These are phyloP conservation scores for Cremastinae sp. DNA, from an alignment of 2,888 invertebrate species.

Conservation along the genomic window DNA sequence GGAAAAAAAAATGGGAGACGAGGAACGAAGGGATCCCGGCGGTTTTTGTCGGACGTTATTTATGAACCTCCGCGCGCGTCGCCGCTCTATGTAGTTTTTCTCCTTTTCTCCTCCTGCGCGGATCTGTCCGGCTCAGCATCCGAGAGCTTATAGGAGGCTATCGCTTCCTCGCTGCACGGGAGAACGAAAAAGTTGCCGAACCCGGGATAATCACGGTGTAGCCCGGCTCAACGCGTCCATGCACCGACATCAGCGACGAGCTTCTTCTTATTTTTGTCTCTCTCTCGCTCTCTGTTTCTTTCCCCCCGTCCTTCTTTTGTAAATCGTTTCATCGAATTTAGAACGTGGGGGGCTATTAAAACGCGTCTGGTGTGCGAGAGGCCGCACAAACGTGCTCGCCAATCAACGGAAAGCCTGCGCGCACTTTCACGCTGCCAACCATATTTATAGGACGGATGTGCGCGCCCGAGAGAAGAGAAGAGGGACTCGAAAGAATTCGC, in stretches of 20 bases:
- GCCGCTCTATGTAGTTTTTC: slow-evolving; percentile 48
- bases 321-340: slow-evolving; percentile 60
- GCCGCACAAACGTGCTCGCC: slow-evolving; percentile 59
- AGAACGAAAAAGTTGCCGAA: slow-evolving; percentile 54
- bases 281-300: background rate
- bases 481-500: slow-evolving; percentile 24
- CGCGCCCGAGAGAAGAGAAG: background rate
- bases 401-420: slow-evolving; percentile 54
- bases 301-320: slow-evolving; percentile 31
- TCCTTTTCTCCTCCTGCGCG: slow-evolving; percentile 19
- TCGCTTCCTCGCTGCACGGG: slow-evolving; percentile 17
- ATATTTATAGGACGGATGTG: background rate
- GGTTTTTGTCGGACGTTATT: slow-evolving; percentile 60
- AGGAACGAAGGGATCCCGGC: slow-evolving; percentile 49
- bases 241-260: slow-evolving; percentile 23
- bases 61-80: slow-evolving; percentile 56
- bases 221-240: slow-evolving; percentile 38
- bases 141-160: slow-evolving; percentile 13
- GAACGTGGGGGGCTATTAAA: slow-evolving; percentile 56
- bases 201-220: slow-evolving; percentile 57
- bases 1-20: slow-evolving; percentile 5
- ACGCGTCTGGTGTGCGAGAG: slow-evolving; percentile 44
- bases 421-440: background rate
- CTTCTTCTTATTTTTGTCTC: background rate
- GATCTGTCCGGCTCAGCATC: slow-evolving; percentile 13